Conservation (phyloP, 2,888 invertebrate species). For the Melieria picta region DNA sequence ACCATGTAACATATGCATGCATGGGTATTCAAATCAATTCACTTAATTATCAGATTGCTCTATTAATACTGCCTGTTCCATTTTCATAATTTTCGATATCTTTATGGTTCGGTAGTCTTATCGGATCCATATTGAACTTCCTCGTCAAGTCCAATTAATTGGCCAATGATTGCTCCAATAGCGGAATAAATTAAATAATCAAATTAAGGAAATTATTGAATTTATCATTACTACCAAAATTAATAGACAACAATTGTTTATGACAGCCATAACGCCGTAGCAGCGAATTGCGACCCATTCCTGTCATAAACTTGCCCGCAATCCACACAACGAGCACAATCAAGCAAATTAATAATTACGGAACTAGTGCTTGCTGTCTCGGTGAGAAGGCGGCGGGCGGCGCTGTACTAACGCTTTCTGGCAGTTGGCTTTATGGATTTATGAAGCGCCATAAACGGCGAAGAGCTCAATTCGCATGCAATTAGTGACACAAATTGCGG, state of each 20-base stretch:
- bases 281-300: no score
- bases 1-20: constrained; percentile 35
- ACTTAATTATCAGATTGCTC: not conserved
- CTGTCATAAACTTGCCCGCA: no score
- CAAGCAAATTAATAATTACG: no score
- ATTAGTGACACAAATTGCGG: constrained; percentile 62
- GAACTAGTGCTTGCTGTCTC: no score
- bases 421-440: constrained; percentile 26
- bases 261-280: no score
- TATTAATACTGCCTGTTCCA: not conserved
- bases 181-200: no score
- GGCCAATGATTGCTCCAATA: not conserved
- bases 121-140: not conserved
- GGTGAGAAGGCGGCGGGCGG: no score
- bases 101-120: constrained; percentile 2
- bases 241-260: no score
- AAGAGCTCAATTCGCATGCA: constrained; percentile 51
- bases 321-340: no score
- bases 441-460: constrained; percentile 28
- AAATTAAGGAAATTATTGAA: no score
- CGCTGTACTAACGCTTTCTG: no score
- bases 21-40: constrained; percentile 44
- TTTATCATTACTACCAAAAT: no score
- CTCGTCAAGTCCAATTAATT: not conserved
- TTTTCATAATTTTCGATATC: not conserved